A percentile compares a stretch with the other conserved stretches of the same genome.
Conservation (phyloP, 23 tunicate species). For the Trididemnum nubilum region DNA sequence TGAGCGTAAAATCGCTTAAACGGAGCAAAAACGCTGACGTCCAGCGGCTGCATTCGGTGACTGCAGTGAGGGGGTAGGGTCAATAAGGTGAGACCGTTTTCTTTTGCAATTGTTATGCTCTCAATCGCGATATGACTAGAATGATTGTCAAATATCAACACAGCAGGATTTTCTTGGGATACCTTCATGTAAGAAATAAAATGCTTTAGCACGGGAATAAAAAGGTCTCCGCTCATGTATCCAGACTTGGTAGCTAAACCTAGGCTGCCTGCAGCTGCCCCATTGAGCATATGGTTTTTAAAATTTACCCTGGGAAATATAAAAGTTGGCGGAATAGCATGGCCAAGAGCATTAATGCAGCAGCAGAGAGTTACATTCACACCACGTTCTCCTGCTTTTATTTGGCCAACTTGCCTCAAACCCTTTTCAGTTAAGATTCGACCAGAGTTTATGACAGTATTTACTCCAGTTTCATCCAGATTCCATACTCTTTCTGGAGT, state of each 20-base stretch:
- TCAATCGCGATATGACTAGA: slow-evolving; percentile 32
- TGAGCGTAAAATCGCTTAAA: slow-evolving; percentile 33
- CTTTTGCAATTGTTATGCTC: slow-evolving; percentile 11
- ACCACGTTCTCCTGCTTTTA: slow-evolving; percentile 40
- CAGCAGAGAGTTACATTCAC: slow-evolving; percentile 40
- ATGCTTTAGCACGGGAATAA: slow-evolving; percentile 26
- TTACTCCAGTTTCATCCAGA: slow-evolving; percentile 51
- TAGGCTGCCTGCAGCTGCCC: slow-evolving; percentile 36
- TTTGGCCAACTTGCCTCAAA: slow-evolving; percentile 41
- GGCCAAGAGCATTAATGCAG: slow-evolving; percentile 42
- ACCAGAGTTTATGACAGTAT: slow-evolving; percentile 28
- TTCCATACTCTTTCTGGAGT: slow-evolving; percentile 30
- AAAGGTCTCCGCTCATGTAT: slow-evolving; percentile 6
- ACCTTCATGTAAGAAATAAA: slow-evolving; percentile 36
- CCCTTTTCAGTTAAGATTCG: slow-evolving; percentile 21
- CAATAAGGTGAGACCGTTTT: slow-evolving; percentile 37
- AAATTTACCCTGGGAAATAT: slow-evolving; percentile 19
- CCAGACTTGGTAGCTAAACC: slow-evolving; percentile 29
- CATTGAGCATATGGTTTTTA: not conserved
- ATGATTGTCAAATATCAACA: slow-evolving; percentile 38
- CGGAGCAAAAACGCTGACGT: slow-evolving; percentile 53
- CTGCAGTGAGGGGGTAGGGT: slow-evolving; percentile 62
- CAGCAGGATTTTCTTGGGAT: slow-evolving; percentile 29
- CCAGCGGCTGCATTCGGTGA: slow-evolving; percentile 49
- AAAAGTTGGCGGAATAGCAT: slow-evolving; percentile 23